These are phyloP conservation scores for Syncerus caffer DNA, from an alignment of 2,797 vertebrate genomes.

Conservation along the genomic window DNA sequence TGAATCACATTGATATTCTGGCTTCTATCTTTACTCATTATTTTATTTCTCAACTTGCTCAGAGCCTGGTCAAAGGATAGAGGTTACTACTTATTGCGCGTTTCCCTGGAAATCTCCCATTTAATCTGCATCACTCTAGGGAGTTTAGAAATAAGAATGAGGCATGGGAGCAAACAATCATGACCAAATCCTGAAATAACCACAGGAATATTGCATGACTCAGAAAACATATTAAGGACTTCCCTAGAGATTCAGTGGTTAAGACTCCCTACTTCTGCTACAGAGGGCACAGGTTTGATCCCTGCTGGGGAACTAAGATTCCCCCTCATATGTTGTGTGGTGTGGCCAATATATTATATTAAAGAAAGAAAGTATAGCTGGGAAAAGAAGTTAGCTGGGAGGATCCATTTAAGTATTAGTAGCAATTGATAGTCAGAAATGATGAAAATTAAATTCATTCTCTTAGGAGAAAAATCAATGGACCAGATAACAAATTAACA, in stretches of 20 bases:
- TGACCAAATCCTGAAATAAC: neutral
- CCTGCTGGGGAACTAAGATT: neutral
- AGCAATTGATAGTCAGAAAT: slow-evolving; percentile 1
- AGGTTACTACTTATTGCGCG: neutral
- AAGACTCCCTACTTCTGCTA: neutral
- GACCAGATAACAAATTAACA: slow-evolving; percentile 40
- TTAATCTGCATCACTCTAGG: neutral
- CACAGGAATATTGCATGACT: neutral
- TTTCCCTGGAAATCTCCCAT: neutral
- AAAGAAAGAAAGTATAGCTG: neutral
- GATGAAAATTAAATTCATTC: slow-evolving; percentile 51
- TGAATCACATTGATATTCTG: neutral
- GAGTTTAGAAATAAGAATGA: slow-evolving; percentile 28
- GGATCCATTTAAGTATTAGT: neutral
- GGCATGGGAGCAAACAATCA: neutral
- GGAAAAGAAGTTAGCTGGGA: neutral
- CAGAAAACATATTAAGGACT: neutral
- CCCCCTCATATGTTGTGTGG: neutral
- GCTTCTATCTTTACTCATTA: neutral
- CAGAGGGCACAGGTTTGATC: neutral
- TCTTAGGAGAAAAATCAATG: slow-evolving; percentile 54
- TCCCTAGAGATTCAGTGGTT: neutral
- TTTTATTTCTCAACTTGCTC: neutral
- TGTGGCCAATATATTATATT: neutral
- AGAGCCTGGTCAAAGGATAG: neutral